Conservation (phyloP, 2,888 invertebrate genomes). For the Laothoe populi region DNA sequence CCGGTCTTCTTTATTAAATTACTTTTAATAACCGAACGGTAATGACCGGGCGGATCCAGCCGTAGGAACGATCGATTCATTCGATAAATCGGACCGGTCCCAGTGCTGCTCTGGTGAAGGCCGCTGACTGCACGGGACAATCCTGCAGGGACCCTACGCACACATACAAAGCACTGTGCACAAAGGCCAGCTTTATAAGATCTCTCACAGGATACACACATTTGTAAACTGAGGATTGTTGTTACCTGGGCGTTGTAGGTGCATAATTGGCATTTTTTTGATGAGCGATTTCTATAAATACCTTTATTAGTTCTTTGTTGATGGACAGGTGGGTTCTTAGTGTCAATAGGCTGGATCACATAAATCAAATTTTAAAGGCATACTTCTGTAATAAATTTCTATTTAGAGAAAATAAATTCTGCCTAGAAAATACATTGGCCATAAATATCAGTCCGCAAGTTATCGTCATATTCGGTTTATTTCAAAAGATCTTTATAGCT, state of each 20-base stretch:
- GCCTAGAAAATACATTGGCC: background rate
- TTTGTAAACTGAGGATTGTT: constrained; percentile 53
- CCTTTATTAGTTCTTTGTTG: constrained; percentile 43
- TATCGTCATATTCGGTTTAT: background rate
- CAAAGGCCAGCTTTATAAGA: constrained; percentile 40
- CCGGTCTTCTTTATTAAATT: constrained; percentile 22
- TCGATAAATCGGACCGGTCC: constrained; percentile 69
- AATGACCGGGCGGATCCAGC: constrained; percentile 34
- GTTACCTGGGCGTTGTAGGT: constrained; percentile 57
- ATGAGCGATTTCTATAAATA: constrained; percentile 60
- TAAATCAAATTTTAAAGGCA: background rate
- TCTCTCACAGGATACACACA: constrained; percentile 53
- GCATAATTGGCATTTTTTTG: constrained; percentile 67
- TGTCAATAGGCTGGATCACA: background rate
- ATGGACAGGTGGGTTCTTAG: constrained; percentile 45
- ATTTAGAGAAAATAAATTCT: background rate
- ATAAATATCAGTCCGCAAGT: background rate
- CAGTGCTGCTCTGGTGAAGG: constrained; percentile 82
- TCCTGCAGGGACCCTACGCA: constrained; percentile 66
- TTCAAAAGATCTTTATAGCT: too few species aligned
- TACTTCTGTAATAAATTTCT: background rate
- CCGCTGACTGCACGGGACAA: constrained; percentile 75
- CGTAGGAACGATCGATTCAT: constrained; percentile 43
- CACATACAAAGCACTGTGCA: constrained; percentile 46
- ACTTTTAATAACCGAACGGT: constrained; percentile 19